Evolutionary conservation across 2,888 invertebrate genomes (phyloP).

Genomic region (Cerceris rybyensis): DNA sequence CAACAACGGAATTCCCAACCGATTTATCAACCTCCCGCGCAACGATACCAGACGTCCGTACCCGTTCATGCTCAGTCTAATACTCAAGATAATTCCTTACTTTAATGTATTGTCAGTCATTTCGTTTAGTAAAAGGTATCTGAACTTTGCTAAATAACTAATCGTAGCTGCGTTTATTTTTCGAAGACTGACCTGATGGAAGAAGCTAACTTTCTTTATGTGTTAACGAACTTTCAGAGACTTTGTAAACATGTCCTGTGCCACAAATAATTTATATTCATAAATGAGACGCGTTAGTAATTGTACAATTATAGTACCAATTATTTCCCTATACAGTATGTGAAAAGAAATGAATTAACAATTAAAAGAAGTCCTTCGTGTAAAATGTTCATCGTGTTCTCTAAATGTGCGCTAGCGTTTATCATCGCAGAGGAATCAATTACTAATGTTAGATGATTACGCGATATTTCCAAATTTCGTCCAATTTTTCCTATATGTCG

Average conservation of each 20-base stretch:
- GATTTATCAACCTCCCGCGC: slow-evolving; percentile 80
- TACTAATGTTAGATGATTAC: slow-evolving; percentile 46
- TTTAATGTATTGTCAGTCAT: slow-evolving; percentile 61
- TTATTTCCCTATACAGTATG: slow-evolving; percentile 47
- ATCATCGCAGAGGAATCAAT: slow-evolving; percentile 56
- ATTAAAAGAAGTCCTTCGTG: slow-evolving; percentile 25
- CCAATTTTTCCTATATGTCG: slow-evolving; percentile 64
- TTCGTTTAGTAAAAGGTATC: slow-evolving; percentile 53
- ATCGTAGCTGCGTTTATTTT: slow-evolving; percentile 53
- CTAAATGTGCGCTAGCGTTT: slow-evolving; percentile 47
- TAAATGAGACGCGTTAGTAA: slow-evolving; percentile 44
- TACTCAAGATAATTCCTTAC: slow-evolving; percentile 63
- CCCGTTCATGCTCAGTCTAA: slow-evolving; percentile 59
- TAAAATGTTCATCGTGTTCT: slow-evolving; percentile 57
- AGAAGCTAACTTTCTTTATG: slow-evolving; percentile 32
- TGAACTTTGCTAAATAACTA: slow-evolving; percentile 43
- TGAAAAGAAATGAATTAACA: slow-evolving; percentile 35
- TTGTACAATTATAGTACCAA: slow-evolving; percentile 49
- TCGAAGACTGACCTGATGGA: slow-evolving; percentile 50
- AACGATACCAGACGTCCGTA: slow-evolving; percentile 68
- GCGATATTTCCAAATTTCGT: slow-evolving; percentile 63
- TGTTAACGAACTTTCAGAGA: slow-evolving; percentile 22
- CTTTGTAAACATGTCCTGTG: slow-evolving; percentile 45
- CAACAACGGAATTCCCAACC: slow-evolving; percentile 78
- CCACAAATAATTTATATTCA: slow-evolving; percentile 55